phyloP scores from a whole-genome alignment of 2,797 vertebrate genomes.

The Chelmon rostratus region DNA sequence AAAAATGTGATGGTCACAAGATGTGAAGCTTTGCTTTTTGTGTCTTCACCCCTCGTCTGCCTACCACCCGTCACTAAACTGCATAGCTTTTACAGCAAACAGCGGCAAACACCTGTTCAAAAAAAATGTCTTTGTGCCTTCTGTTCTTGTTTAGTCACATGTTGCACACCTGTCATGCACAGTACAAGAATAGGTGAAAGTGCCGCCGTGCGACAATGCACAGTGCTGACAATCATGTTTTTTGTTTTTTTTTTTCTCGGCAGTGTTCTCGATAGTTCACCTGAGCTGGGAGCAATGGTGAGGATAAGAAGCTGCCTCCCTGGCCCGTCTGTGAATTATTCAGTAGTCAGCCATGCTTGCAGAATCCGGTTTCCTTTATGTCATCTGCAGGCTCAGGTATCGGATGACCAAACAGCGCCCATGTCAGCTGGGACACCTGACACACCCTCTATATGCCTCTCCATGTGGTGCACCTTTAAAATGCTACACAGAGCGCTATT shows the following conservation, averaged over 20 bases:
- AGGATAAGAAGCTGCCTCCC: constrained; percentile 66
- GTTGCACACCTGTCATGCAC: constrained; percentile 13
- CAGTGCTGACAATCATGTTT: constrained; percentile 40
- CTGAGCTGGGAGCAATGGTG: constrained; percentile 57
- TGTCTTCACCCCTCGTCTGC: not conserved
- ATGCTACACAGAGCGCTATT: constrained; percentile 35
- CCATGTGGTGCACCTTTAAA: constrained; percentile 36
- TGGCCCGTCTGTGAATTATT: constrained; percentile 84
- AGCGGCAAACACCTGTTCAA: constrained; percentile 1
- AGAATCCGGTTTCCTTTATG: constrained; percentile 79
- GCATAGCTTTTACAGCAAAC: not conserved
- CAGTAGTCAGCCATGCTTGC: constrained; percentile 65
- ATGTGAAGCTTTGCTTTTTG: no score
- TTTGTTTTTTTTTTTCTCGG: constrained; percentile 44
- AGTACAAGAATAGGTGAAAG: constrained; percentile 43
- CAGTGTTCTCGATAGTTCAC: constrained; percentile 42
- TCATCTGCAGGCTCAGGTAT: constrained; percentile 65
- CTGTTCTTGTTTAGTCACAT: constrained; percentile 17
- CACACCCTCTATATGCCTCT: constrained; percentile 47
- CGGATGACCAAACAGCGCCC: constrained; percentile 69
- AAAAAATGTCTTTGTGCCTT: constrained; percentile 16
- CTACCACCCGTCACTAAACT: not conserved
- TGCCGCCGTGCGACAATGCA: constrained; percentile 32
- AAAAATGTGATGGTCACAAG: no score
- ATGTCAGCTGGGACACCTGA: constrained; percentile 62